Percentiles rank a stretch among this genome's conserved stretches.
Conservation (phyloP, 2,797 vertebrate species). For the Chromobotia macracanthus region DNA sequence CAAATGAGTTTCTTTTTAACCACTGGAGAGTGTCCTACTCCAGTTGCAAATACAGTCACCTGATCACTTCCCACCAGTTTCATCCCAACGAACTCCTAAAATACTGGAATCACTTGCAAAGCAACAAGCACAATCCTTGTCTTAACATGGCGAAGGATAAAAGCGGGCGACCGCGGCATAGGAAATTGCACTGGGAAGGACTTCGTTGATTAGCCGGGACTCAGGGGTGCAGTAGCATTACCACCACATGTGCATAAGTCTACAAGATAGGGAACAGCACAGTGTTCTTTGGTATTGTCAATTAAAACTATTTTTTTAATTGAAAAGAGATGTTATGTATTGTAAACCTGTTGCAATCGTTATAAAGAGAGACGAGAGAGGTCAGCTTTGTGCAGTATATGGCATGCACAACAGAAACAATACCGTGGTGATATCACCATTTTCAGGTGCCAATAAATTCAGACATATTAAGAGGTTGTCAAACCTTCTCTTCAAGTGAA, state of each 20-base stretch:
- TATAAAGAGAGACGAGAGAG: conserved; percentile 61
- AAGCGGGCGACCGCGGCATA: conserved; percentile 86
- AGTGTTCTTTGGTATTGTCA: conserved; percentile 80
- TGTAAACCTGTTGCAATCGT: conserved; percentile 74
- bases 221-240: conserved; percentile 38
- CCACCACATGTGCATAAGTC: conserved; percentile 68
- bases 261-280: conserved; percentile 75
- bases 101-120: conserved; percentile 98
- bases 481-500: conserved; percentile 27
- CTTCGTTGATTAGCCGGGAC: conserved; percentile 58
- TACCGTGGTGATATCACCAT: conserved; percentile 58
- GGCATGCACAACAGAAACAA: conserved; percentile 77
- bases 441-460: conserved; percentile 72
- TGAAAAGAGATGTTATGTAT: conserved; percentile 73
- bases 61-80: conserved; percentile 99
- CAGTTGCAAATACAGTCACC: conserved; percentile 99
- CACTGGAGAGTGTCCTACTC: conserved; percentile 99
- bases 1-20: conserved; percentile 99
- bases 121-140: conserved; percentile 98
- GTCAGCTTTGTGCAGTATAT: conserved; percentile 76
- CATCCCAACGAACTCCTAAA: conserved; percentile 95
- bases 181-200: conserved; percentile 86
- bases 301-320: conserved; percentile 92
- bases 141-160: conserved; percentile 91
- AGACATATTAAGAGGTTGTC: conserved; percentile 23